Percentiles rank a stretch among this genome's conserved stretches.
Evolutionary conservation across 2,888 invertebrate species (phyloP).

Genomic region (Nezara viridula): DNA sequence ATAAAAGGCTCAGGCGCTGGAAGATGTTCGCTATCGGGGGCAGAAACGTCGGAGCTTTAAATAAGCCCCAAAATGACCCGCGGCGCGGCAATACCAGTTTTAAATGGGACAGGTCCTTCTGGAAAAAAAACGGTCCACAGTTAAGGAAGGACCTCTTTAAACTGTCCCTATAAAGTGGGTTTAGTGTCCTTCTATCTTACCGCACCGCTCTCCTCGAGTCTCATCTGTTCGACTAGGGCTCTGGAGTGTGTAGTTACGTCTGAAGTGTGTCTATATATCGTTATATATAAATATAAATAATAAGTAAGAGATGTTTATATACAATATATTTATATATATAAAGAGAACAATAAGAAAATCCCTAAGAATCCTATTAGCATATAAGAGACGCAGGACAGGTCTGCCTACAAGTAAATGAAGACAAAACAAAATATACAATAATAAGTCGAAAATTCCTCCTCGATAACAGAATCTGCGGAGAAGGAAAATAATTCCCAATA

Average conservation of each 20-base stretch:
- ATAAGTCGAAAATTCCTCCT: too few species aligned
- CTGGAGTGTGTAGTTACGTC: background rate
- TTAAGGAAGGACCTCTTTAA: conserved; percentile 33
- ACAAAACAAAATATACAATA: too few species aligned
- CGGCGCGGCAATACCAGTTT: conserved; percentile 50
- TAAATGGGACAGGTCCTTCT: conserved; percentile 32
- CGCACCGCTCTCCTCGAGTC: background rate
- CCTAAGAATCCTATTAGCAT: too few species aligned
- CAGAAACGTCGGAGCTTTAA: conserved; percentile 52
- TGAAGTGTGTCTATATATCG: background rate
- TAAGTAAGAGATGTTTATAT: too few species aligned
- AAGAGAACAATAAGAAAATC: too few species aligned
- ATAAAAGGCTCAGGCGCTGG: background rate
- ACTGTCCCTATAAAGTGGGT: conserved; percentile 58
- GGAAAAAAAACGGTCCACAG: background rate
- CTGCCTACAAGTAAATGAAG: too few species aligned
- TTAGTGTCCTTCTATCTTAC: conserved; percentile 45
- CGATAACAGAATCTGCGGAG: too few species aligned
- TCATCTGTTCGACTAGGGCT: background rate
- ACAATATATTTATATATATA: too few species aligned
- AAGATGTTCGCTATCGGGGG: conserved; percentile 53
- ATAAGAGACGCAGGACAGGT: too few species aligned
- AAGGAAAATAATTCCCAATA: too few species aligned
- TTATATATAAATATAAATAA: background rate
- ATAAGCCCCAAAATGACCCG: conserved; percentile 41